phyloP scores from a whole-genome alignment of 2,797 vertebrate species.

The Vultur gryphus region DNA sequence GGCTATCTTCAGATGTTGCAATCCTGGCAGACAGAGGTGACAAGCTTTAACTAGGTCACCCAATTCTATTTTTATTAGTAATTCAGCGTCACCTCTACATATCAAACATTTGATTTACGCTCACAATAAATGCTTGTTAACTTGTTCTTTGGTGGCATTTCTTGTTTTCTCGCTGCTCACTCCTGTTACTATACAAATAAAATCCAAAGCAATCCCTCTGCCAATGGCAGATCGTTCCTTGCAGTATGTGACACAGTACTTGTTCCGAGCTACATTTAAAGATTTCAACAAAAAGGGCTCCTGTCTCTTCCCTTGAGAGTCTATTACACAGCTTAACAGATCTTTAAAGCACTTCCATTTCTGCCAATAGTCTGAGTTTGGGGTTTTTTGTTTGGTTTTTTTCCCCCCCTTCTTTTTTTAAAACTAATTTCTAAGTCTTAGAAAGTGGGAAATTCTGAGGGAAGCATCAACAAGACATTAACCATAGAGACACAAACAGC shows the following conservation, averaged over 20 bases:
- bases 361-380: neutral
- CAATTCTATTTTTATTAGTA: too few species aligned
- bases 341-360: neutral
- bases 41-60: neutral
- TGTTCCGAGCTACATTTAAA: neutral
- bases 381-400: neutral
- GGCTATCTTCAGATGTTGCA: neutral
- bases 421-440: neutral
- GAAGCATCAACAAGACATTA: neutral
- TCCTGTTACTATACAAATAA: neutral
- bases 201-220: neutral
- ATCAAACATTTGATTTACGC: neutral
- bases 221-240: accelerated
- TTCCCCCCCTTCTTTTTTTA: neutral
- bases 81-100: neutral
- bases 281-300: neutral
- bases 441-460: neutral
- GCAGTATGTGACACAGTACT: neutral
- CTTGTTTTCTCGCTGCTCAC: neutral
- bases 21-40: neutral
- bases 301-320: neutral
- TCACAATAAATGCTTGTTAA: neutral
- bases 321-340: neutral
- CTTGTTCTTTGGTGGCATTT: neutral
- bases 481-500: neutral